Evolutionary conservation across 2,888 invertebrate species (phyloP), one percentile per base, ranked within the genome.

Genomic region (Athetis lepigone): DNA sequence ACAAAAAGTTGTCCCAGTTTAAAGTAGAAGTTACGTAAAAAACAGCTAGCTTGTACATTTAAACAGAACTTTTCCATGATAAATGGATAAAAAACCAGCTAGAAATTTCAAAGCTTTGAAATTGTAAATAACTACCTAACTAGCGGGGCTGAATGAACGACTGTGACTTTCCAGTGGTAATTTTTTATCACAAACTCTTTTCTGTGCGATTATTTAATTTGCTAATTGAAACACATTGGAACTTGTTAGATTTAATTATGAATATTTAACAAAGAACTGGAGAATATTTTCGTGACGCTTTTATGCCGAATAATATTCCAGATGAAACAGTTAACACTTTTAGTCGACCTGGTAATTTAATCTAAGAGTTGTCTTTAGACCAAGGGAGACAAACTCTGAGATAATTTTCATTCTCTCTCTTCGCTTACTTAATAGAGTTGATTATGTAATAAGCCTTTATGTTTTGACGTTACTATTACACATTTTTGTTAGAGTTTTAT

Each of bases 91-190:
- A 51, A 57, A 45, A 29, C 27, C 16, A 68, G 21, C 16, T 29
- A 33, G 36, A 43, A 72, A 46, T 52, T 67, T 72, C 40, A 67
- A 65, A 52, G 72, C 72, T 23, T 21, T 40, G 36, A 36, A 54
- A 47, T 65, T 72, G 52, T 67, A 40, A 65, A 65, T 65, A 29
- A 29, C 33, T 40, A 40, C 46, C 45, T 39, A 46, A 50, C 71
- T 63, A 70, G 43, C 42, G 6, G 65, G 66, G 39, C 39, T 37
- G 25, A 55, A 67, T 47, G 19, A 45, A 50, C 23, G 49, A 50
- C 40, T 36, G 43, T 21, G 11, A 73, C 58, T 67, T 73, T 27
- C 1, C 9, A 49, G 39, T 13, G 5, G 11, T 5, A 11, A 43
- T 18, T 37, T 72, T 68, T 36, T 40, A 33, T 39, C 8, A 29